Percentiles rank a stretch among this genome's conserved stretches.
Conservation (phyloP, 1,140 invertebrate species). For the Druon quercuslanigerum region DNA sequence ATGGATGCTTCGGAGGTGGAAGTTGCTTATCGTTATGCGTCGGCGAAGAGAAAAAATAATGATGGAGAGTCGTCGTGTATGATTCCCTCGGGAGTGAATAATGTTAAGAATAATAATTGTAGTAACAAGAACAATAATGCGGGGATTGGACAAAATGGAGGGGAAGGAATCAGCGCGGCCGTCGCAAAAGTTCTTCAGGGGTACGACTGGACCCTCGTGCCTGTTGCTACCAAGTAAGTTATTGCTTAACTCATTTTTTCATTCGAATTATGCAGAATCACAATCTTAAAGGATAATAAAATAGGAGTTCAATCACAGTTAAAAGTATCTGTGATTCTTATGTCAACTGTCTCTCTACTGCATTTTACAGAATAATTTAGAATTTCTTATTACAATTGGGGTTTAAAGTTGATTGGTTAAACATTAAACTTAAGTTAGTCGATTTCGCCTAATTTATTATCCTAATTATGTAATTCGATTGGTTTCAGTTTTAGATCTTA, state of each 20-base stretch:
- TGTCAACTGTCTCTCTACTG: not conserved
- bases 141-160: slow-evolving; percentile 56
- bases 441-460: too few relatives aligned
- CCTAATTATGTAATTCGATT: too few relatives aligned
- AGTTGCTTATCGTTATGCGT: slow-evolving; percentile 33
- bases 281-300: not conserved
- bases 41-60: slow-evolving; percentile 55
- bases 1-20: slow-evolving; percentile 7
- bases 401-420: too few relatives aligned
- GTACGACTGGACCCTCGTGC: slow-evolving; percentile 91
- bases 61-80: slow-evolving; percentile 42
- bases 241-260: not conserved
- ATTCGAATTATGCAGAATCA: not conserved
- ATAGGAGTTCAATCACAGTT: too few relatives aligned
- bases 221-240: slow-evolving; percentile 86
- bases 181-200: slow-evolving; percentile 86
- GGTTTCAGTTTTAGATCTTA: too few relatives aligned
- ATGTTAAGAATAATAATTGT: slow-evolving; percentile 51
- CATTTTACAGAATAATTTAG: too few relatives aligned
- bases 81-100: slow-evolving; percentile 7
- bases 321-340: too few relatives aligned
- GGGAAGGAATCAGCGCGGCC: slow-evolving; percentile 82
- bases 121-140: slow-evolving; percentile 45
- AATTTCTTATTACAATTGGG: too few relatives aligned
- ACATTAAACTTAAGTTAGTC: too few relatives aligned